Conservation (phyloP, 2,888 invertebrate genomes). For the Epiblema foenella region DNA sequence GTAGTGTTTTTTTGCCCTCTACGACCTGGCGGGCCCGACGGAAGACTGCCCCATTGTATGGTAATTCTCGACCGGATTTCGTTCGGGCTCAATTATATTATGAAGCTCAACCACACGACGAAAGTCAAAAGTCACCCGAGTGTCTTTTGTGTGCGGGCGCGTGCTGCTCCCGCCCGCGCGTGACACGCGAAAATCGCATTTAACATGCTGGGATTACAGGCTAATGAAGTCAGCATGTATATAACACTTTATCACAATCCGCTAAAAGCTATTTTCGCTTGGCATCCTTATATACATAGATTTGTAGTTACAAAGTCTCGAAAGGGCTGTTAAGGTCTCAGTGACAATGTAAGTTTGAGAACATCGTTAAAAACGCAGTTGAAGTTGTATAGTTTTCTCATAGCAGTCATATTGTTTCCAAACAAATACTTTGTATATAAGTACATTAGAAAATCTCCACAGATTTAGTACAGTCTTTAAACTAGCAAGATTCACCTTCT, state of each 20-base stretch:
- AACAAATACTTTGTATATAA: neutral
- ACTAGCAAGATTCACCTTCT: no score
- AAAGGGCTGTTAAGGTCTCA: conserved; percentile 21
- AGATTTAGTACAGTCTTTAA: neutral
- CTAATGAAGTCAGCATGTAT: conserved; percentile 24
- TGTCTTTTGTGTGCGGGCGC: conserved; percentile 66
- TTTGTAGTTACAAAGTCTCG: conserved; percentile 25
- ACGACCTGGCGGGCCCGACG: conserved; percentile 81
- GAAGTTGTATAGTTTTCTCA: neutral
- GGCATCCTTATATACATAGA: conserved; percentile 24
- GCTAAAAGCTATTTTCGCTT: conserved; percentile 18
- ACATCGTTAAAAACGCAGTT: conserved; percentile 7
- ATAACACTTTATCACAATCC: neutral
- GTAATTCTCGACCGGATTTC: conserved; percentile 83
- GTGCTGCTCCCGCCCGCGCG: conserved; percentile 47
- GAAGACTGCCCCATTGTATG: conserved; percentile 83
- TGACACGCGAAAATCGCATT: conserved; percentile 30
- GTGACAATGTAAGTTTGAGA: conserved; percentile 24
- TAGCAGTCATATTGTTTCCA: neutral
- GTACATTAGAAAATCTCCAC: neutral
- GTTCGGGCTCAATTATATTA: conserved; percentile 84
- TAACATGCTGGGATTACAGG: conserved; percentile 10
- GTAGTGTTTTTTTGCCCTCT: conserved; percentile 83
- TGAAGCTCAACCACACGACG: conserved; percentile 80
- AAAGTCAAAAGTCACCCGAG: conserved; percentile 83